Conservation (phyloP, 2,888 invertebrate genomes). For the Pterostichus niger region DNA sequence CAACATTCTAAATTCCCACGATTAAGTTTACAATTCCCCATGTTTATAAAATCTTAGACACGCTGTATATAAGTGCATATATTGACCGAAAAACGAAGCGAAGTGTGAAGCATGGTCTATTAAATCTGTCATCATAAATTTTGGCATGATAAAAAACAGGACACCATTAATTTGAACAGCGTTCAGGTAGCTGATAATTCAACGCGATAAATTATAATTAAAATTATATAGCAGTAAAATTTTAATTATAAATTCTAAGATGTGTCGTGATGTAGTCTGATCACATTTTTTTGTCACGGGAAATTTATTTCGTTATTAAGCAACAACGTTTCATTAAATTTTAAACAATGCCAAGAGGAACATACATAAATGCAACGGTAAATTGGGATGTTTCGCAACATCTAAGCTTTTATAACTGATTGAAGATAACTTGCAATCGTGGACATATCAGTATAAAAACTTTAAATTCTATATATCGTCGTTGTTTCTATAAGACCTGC, state of each 20-base stretch:
- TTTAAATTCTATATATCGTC: no score
- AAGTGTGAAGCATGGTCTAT: conserved; percentile 61
- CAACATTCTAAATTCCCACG: not conserved
- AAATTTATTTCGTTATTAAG: conserved; percentile 48
- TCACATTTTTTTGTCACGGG: conserved; percentile 5
- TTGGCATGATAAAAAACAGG: conserved; percentile 57
- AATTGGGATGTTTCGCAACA: not conserved
- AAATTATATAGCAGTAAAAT: conserved; percentile 59
- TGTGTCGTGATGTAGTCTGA: conserved; percentile 29
- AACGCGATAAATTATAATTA: conserved; percentile 60
- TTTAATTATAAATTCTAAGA: conserved; percentile 61
- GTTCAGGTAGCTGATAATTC: conserved; percentile 64
- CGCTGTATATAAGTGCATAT: not conserved
- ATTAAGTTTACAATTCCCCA: not conserved
- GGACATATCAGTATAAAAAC: no score
- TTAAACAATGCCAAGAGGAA: conserved; percentile 1
- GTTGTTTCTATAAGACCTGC: no score
- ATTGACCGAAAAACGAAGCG: conserved; percentile 36
- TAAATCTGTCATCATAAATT: conserved; percentile 62
- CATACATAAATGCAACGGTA: conserved; percentile 22
- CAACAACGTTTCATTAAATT: not conserved
- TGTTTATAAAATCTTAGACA: not conserved
- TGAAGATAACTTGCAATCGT: no score
- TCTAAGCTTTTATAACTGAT: no score
- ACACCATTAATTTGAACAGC: conserved; percentile 59